Evolutionary conservation across 2,888 invertebrate genomes (phyloP).

Genomic region (Harmothoe impar): DNA sequence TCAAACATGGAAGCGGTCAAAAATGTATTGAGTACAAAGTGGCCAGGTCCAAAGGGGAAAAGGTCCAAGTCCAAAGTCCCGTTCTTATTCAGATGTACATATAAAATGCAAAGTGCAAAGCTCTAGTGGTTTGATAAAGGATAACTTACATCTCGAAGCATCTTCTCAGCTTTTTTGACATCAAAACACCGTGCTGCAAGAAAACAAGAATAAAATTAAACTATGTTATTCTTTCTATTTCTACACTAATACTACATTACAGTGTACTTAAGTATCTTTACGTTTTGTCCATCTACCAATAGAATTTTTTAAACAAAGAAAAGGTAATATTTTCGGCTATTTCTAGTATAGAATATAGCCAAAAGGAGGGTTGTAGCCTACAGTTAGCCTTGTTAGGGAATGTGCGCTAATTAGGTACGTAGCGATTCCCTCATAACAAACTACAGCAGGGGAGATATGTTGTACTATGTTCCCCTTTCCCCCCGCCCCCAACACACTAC

Average conservation of each 20-base stretch:
- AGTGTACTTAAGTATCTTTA: background rate
- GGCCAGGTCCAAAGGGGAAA: no score
- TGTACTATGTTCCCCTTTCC: no score
- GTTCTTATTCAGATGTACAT: no score
- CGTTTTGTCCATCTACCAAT: background rate
- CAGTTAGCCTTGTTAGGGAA: background rate
- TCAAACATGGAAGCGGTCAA: no score
- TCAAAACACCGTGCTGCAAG: conserved; percentile 92
- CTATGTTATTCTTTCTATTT: background rate
- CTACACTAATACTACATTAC: background rate
- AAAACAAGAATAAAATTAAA: background rate
- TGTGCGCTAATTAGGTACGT: background rate
- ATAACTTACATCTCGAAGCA: conserved; percentile 92
- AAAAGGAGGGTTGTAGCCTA: background rate
- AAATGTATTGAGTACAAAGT: no score
- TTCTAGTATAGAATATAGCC: no score
- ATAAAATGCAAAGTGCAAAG: no score
- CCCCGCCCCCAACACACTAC: no score
- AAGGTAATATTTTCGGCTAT: no score
- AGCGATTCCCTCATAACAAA: background rate
- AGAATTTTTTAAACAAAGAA: background rate
- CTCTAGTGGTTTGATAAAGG: no score
- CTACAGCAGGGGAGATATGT: background rate
- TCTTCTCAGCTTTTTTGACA: conserved; percentile 93
- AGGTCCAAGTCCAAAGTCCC: no score